These are phyloP conservation scores for Thecocarcelia acutangulata DNA, from an alignment of 2,888 invertebrate species.

Conservation along the genomic window DNA sequence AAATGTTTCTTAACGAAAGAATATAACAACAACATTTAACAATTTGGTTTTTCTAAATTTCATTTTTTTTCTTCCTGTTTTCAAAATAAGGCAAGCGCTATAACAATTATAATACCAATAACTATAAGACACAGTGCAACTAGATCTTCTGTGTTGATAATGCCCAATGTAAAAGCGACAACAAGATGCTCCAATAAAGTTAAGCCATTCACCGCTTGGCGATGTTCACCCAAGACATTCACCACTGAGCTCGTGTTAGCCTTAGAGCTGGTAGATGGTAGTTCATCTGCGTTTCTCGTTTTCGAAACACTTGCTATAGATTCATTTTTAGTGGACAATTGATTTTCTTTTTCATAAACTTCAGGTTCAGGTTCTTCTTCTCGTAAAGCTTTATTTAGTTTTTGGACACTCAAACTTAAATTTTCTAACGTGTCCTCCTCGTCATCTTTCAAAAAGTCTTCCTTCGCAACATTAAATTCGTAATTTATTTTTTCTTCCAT, in stretches of 20 bases:
- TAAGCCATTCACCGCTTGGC: slow-evolving; percentile 74
- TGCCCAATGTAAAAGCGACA: slow-evolving; percentile 89
- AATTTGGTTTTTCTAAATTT: slow-evolving; percentile 24
- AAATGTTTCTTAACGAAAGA: slow-evolving; percentile 12
- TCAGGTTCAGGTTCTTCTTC: slow-evolving; percentile 12
- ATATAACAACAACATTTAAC: slow-evolving; percentile 60
- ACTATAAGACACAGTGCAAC: slow-evolving; percentile 88
- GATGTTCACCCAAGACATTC: slow-evolving; percentile 77
- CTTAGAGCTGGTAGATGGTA: slow-evolving; percentile 73
- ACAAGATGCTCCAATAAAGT: slow-evolving; percentile 84
- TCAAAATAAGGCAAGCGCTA: slow-evolving; percentile 83
- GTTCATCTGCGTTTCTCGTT: slow-evolving; percentile 48
- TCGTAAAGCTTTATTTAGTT: background rate
- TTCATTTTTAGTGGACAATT: background rate
- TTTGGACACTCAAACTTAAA: background rate
- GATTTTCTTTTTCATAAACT: background rate
- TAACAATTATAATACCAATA: slow-evolving; percentile 88
- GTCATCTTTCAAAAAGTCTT: background rate
- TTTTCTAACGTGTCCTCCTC: background rate
- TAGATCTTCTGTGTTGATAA: slow-evolving; percentile 87
- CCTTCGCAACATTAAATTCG: slow-evolving; percentile 60
- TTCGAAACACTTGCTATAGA: slow-evolving; percentile 38
- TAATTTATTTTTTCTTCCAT: slow-evolving; percentile 76
- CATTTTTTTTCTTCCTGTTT: background rate
- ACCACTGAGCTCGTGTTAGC: slow-evolving; percentile 57